Conservation (phyloP, 2,888 invertebrate genomes). For the Cantharis lateralis region DNA sequence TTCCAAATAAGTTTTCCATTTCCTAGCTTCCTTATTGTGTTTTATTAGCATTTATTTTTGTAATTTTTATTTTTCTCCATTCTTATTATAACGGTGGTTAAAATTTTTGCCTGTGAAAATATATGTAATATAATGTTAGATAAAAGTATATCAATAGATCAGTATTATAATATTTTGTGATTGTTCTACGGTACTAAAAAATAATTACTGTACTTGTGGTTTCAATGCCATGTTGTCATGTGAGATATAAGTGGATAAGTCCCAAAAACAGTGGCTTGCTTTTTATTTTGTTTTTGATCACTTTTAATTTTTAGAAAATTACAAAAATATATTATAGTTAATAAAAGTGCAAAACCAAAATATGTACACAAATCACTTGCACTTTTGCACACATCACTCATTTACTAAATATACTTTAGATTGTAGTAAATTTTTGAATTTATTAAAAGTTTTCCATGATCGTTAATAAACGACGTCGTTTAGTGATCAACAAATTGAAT, state of each 20-base stretch:
- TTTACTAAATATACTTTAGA: slow-evolving; percentile 4
- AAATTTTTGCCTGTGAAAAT: slow-evolving; percentile 33
- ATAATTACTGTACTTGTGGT: slow-evolving; percentile 24
- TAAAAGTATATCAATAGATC: slow-evolving; percentile 33
- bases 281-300: slow-evolving; percentile 32
- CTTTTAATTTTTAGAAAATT: slow-evolving; percentile 7
- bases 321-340: background rate
- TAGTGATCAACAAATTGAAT: slow-evolving; percentile 30
- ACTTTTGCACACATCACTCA: slow-evolving; percentile 17
- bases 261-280: slow-evolving; percentile 23
- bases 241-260: slow-evolving; percentile 19
- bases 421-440: slow-evolving; percentile 1
- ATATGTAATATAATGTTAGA: slow-evolving; percentile 36
- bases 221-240: slow-evolving; percentile 21
- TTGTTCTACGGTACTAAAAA: slow-evolving; percentile 25
- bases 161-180: slow-evolving; percentile 35
- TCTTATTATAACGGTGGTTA: slow-evolving; percentile 24
- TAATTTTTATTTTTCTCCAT: slow-evolving; percentile 18
- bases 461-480: slow-evolving; percentile 2
- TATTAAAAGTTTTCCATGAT: background rate
- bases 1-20: slow-evolving; percentile 51
- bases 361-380: slow-evolving; percentile 20
- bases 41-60: slow-evolving; percentile 29
- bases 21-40: slow-evolving; percentile 25
- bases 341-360: background rate